Conservation (phyloP, 2,797 vertebrate species). For the Coregonus sp. region DNA sequence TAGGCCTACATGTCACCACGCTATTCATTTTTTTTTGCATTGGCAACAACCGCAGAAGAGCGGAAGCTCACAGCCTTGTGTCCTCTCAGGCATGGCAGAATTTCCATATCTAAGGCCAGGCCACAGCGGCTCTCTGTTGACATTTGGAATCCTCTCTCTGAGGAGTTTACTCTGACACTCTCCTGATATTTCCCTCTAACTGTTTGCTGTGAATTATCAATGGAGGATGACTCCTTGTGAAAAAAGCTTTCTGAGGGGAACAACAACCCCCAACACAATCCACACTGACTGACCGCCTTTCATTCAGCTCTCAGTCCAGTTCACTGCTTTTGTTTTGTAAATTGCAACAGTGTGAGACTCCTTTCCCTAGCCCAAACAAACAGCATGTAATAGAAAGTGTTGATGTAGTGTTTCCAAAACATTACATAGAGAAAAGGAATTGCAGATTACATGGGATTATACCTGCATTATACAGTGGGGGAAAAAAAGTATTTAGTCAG, state of each 20-base stretch:
- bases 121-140: conserved; percentile 8
- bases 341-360: background rate
- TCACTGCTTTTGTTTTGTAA: background rate
- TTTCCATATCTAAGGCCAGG: conserved; percentile 18
- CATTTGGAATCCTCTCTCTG: conserved; percentile 9
- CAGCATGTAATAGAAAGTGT: background rate
- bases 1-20: background rate
- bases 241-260: background rate
- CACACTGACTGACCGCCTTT: background rate
- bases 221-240: background rate
- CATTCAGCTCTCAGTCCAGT: background rate
- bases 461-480: background rate
- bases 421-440: background rate
- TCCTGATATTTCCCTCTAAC: background rate
- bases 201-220: background rate
- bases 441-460: background rate
- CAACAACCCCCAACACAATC: background rate
- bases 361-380: background rate
- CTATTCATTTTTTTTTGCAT: background rate
- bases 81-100: conserved; percentile 1
- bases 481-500: no score
- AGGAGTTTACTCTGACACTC: conserved; percentile 5
- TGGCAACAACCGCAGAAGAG: background rate
- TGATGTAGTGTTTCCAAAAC: background rate
- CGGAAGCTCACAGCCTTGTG: background rate